phyloP scores from a whole-genome alignment of 2,888 invertebrate genomes.

The Mesoligia furuncula region DNA sequence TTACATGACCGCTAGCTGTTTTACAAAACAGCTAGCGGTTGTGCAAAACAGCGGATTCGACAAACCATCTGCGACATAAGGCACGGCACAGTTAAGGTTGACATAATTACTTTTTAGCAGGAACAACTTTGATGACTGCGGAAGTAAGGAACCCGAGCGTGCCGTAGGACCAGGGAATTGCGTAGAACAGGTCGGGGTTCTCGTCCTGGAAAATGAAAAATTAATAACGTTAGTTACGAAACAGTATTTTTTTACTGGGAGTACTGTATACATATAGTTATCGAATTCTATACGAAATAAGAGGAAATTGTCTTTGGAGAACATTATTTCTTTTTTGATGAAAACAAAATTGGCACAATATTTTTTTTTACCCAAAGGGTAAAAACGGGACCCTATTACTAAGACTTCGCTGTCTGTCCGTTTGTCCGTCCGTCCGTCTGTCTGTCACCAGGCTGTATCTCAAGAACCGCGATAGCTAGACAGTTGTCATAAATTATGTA shows the following conservation, averaged over 20 bases:
- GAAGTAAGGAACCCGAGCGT: conserved; percentile 95
- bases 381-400: too few species aligned
- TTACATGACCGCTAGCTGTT: too few species aligned
- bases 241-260: neutral
- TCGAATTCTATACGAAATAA: neutral
- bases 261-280: neutral
- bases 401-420: too few species aligned
- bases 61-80: neutral
- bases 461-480: too few species aligned
- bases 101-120: conserved; percentile 91
- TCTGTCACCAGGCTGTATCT: too few species aligned
- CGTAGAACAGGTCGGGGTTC: conserved; percentile 93
- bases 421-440: too few species aligned
- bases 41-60: too few species aligned
- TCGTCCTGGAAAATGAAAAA: conserved; percentile 87
- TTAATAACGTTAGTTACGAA: neutral
- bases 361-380: too few species aligned
- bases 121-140: conserved; percentile 93
- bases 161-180: conserved; percentile 96
- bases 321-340: neutral
- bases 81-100: neutral
- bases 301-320: neutral
- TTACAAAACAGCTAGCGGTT: too few species aligned
- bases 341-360: neutral
- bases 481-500: too few species aligned